Base-by-base conservation (phyloP, 2,113 vertebrate genomes). In the Sapajus apella region DNA sequence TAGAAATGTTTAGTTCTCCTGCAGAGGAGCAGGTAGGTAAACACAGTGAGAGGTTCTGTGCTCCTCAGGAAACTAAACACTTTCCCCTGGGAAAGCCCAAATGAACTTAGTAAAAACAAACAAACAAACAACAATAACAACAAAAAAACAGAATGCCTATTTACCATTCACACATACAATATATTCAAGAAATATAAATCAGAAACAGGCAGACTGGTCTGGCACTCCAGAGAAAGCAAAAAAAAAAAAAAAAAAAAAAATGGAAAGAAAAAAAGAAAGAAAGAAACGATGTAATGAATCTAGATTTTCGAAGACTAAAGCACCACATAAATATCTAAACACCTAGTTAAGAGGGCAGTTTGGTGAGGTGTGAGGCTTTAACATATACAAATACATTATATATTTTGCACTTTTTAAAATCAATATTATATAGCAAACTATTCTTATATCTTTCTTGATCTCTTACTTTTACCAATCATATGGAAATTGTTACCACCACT, bases 401-500 rank as follows among this genome's bases (percentile, higher is more conserved):
- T 90, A 72, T 75, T 72, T 50, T 30, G 1, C 9, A 14, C 27
- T 80, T 95, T 95, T 73, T 83, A 86, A 86, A 87, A 81, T 94
- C 35, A 30, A 3, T 32, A 75, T 64, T 45, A 68, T 68, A 79
- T 61, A 79, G 21, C 20, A 87, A 93, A 66, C 25, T 56, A 76
- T 92, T 79, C 37, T 87, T 92, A 16, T 76, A 87, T 93, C 58
- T 95, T 77, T 90, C 50, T 94, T 68, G 95, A 35, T 56, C 23
- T 50, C 23, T 94, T 58, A 66, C 81, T 21, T 95, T 92, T 91
- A 87, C 87, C 43, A 73, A 73, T 87, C 52, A 86, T 68, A 76
- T 43, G 14, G 56, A 70, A 95, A 93, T 70, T 75, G 12, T 25
- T 76, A 87, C 10, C 72, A 86, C n/a, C 72, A 50, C 11, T 81